phyloP scores from a whole-genome alignment of 2,113 vertebrate genomes.

The Sceloporus tristichus region DNA sequence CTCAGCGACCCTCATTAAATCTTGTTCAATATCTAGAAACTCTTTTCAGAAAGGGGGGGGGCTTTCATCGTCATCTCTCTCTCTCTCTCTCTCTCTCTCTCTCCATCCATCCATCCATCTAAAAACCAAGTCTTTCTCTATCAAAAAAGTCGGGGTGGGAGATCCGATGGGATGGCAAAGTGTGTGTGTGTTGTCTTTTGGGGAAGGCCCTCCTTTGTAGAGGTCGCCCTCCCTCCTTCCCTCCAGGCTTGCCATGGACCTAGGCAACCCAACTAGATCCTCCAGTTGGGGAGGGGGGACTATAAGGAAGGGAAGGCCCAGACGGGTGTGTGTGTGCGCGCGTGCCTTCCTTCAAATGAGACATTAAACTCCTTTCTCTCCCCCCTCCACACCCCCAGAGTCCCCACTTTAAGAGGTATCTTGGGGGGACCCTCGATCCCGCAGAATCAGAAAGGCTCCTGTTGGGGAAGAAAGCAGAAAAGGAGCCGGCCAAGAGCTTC shows the following conservation, averaged over 20 bases:
- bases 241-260: background rate
- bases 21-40: background rate
- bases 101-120: no score
- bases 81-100: background rate
- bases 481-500: background rate
- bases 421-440: background rate
- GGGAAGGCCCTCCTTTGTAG: background rate
- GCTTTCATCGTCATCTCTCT: no score
- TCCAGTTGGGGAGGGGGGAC: background rate
- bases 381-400: no score
- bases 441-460: no score
- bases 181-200: no score
- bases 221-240: background rate
- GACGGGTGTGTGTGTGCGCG: no score
- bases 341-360: no score
- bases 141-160: no score
- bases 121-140: no score
- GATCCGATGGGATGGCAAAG: no score
- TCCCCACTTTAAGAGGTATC: background rate
- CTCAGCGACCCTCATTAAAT: background rate
- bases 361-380: background rate
- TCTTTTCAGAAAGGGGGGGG: background rate
- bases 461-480: background rate
- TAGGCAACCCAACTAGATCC: background rate
- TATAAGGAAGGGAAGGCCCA: background rate